Evolutionary conservation across 1,140 invertebrate species (phyloP).

Genomic region (Platyura marginata): DNA sequence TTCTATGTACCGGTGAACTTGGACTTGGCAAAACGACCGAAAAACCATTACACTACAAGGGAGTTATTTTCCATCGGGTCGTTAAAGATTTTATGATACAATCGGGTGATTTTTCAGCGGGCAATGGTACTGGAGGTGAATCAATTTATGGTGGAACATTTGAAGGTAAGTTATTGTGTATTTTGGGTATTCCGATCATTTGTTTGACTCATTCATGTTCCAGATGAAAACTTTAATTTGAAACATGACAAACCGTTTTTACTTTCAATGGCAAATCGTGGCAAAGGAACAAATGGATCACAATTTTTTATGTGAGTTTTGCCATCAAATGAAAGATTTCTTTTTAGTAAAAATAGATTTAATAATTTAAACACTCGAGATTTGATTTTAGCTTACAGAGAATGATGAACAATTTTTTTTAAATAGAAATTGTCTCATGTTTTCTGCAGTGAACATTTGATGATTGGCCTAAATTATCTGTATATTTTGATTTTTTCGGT

Average conservation of each 20-base stretch:
- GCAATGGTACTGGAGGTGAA: slow-evolving; percentile 81
- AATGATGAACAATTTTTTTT: too few species aligned
- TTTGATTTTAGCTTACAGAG: too few species aligned
- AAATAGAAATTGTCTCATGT: too few species aligned
- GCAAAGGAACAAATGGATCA: slow-evolving; percentile 92
- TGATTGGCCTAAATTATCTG: too few species aligned
- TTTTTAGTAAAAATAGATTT: neutral
- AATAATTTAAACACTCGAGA: too few species aligned
- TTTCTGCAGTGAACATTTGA: too few species aligned
- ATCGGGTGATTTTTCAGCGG: slow-evolving; percentile 71
- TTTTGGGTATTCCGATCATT: neutral
- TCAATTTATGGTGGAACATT: slow-evolving; percentile 81
- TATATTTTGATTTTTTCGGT: too few species aligned
- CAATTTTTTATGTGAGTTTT: slow-evolving; percentile 90
- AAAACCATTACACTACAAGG: slow-evolving; percentile 57
- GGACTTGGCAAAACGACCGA: slow-evolving; percentile 51
- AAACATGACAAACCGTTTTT: slow-evolving; percentile 76
- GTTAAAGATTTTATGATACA: slow-evolving; percentile 89
- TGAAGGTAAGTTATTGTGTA: slow-evolving; percentile 37
- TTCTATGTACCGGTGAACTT: slow-evolving; percentile 75
- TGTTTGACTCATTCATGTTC: slow-evolving; percentile 18
- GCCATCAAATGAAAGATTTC: neutral
- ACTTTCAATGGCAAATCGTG: slow-evolving; percentile 93
- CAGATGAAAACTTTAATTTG: slow-evolving; percentile 81
- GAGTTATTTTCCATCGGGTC: slow-evolving; percentile 74